Percentiles rank a stretch among this genome's conserved stretches.
Conservation (phyloP, 2,888 invertebrate species). For the Caprella mutica region DNA sequence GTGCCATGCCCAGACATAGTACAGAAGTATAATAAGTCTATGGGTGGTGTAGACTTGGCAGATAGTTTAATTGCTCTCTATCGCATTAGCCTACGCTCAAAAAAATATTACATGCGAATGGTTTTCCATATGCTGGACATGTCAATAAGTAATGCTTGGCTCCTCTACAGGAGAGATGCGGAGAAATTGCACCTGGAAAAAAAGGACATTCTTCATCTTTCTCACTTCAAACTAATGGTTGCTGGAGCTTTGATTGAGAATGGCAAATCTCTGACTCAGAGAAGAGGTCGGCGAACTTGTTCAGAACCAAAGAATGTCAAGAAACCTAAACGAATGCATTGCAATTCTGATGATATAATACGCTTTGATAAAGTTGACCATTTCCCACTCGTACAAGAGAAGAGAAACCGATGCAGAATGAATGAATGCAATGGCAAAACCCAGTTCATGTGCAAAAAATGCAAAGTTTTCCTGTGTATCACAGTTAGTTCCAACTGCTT, state of each 20-base stretch:
- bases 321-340: too few species aligned
- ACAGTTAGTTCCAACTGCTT: too few species aligned
- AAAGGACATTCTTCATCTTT: not conserved
- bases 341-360: too few species aligned
- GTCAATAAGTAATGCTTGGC: not conserved
- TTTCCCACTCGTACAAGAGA: too few species aligned
- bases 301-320: too few species aligned
- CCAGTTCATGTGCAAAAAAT: too few species aligned
- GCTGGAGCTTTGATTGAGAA: not conserved
- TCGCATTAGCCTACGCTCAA: not conserved
- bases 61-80: not conserved
- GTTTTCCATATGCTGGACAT: constrained; percentile 1
- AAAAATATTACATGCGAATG: not conserved
- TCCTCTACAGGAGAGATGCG: not conserved
- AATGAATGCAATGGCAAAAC: too few species aligned
- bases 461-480: too few species aligned
- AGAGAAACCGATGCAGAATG: too few species aligned
- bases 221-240: not conserved
- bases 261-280: not conserved
- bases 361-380: too few species aligned
- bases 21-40: constrained; percentile 3
- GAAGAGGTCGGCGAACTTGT: too few species aligned
- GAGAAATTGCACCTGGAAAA: not conserved
- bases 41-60: constrained; percentile 11
- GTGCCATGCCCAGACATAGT: constrained; percentile 1